phyloP scores from a whole-genome alignment of 2,113 vertebrate genomes.

The Onychostoma macrolepis region DNA sequence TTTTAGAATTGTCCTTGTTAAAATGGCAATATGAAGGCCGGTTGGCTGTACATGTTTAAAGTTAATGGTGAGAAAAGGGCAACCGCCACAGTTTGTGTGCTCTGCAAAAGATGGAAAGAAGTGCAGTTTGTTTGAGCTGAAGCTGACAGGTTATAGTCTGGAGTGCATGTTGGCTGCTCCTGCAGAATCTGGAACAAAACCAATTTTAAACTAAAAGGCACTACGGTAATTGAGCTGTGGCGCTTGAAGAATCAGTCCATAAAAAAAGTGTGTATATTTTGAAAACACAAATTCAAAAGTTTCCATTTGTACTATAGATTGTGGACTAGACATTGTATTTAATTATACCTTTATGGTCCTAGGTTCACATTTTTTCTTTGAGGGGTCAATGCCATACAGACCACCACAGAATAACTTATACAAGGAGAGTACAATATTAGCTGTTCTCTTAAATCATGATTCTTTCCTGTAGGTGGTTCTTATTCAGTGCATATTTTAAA shows the following conservation, averaged over 20 bases:
- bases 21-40: background rate
- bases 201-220: conserved; percentile 9
- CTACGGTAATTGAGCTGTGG: background rate
- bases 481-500: background rate
- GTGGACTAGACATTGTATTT: background rate
- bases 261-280: background rate
- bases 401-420: background rate
- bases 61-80: background rate
- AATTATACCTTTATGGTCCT: background rate
- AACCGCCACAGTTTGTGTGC: background rate
- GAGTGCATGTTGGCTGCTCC: background rate
- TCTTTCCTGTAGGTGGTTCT: background rate
- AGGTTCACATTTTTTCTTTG: background rate
- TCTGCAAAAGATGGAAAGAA: background rate
- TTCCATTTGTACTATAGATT: background rate
- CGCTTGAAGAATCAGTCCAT: background rate
- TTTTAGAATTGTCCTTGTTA: conserved; percentile 32
- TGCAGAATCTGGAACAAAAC: background rate
- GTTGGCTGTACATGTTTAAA: background rate
- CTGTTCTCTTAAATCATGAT: background rate
- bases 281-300: background rate
- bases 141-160: background rate
- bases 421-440: background rate
- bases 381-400: background rate
- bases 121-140: background rate